Base-by-base conservation (phyloP, 2,797 vertebrate genomes). In the Antennarius maculatus region DNA sequence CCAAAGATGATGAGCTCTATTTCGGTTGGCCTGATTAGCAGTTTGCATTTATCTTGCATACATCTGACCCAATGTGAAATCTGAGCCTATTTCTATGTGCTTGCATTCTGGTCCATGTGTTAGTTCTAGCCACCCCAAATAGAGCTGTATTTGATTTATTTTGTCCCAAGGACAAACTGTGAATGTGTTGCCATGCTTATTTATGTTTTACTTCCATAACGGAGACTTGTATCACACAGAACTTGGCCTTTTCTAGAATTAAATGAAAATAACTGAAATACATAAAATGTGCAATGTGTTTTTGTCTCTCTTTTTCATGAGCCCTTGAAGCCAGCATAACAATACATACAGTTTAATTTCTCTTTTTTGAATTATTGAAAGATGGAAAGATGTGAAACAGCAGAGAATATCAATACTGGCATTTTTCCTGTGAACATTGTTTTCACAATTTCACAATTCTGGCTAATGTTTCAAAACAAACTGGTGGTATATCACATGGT, bases 21-120 rank as follows among this genome's bases (percentile, higher is more conserved):
- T 91, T 91, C 74, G 69, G 74, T 88, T 84, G 90, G 77, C 89
- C 89, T 89, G 90, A 92, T 92, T 91, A 86, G 76, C 60, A 54
- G 66, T 83, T 80, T 74, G 71, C 66, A 3, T 83, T 84, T 86
- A 89, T 89, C 82, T 85, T 70, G 79, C 77, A 58, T 87, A 87
- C 61, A 34, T 34, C 67, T 80, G 78, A 76, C 79, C 82, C 58
- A 66, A 57, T 85, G 80, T 69, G 66, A 74, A 80, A 83, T 87
- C 63, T 74, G 77, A 82, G 79, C 13, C 71, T 85, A 58, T 41
- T 75, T 72, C 37, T 70, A 45, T 28, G 27, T 39, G 43, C 9
- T 18, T 46, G 6, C 23, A 23, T 23, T 1, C 23, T 23, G 23
- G 23, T 23, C 23, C 23, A 23, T 66, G 41, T 49, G 58, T 50